Evolutionary conservation across 2,113 vertebrate genomes (phyloP).

Genomic region (Rhinichthys klamathensis): DNA sequence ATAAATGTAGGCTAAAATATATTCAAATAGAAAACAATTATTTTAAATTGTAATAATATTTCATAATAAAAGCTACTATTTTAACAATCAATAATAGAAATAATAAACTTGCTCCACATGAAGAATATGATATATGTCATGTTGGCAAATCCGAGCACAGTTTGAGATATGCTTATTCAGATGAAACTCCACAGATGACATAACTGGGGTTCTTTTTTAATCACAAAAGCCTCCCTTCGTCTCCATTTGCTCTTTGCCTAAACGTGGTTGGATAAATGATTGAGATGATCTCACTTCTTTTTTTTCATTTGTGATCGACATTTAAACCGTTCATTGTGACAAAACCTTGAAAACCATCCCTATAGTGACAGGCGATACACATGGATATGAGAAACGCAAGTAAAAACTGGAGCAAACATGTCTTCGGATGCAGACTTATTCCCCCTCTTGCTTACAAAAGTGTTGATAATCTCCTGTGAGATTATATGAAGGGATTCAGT

Average conservation of each 20-base stretch:
- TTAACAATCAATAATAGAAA: too few species aligned
- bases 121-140: neutral
- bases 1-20: too few species aligned
- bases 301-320: neutral
- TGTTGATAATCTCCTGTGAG: neutral
- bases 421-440: neutral
- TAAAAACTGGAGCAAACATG: neutral
- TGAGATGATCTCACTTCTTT: neutral
- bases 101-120: neutral
- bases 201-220: too few species aligned
- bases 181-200: too few species aligned
- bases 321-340: neutral
- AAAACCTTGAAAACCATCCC: neutral
- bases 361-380: neutral
- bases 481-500: conserved; percentile 16
- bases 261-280: neutral
- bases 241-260: neutral
- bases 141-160: neutral
- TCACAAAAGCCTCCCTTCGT: too few species aligned
- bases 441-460: neutral
- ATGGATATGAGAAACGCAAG: neutral
- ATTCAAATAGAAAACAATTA: too few species aligned
- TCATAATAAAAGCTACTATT: too few species aligned
- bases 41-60: too few species aligned
- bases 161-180: neutral